These are phyloP conservation scores for Stratiomys singularior DNA, from an alignment of 2,888 invertebrate genomes.

Conservation along the genomic window DNA sequence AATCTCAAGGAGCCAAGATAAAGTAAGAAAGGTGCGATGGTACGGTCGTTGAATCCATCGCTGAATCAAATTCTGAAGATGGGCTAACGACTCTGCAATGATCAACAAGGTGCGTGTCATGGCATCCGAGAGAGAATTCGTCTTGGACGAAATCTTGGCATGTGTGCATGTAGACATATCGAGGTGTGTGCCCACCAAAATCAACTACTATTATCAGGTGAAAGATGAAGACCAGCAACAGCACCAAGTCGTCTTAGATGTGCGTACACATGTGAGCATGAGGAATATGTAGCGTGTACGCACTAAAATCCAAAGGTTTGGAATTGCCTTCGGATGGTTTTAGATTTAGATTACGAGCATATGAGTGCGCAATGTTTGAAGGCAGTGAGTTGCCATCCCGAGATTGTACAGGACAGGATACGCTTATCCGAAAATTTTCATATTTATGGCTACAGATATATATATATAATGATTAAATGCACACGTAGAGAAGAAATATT, in stretches of 20 bases:
- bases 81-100: neutral
- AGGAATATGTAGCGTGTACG: constrained; percentile 21
- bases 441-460: no score
- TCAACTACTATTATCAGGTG: constrained; percentile 18
- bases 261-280: neutral
- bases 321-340: constrained; percentile 6
- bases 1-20: neutral
- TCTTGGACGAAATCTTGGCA: neutral
- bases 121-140: constrained; percentile 1
- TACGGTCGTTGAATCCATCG: neutral
- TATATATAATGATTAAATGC: no score
- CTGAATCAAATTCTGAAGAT: neutral
- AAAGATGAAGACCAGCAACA: constrained; percentile 26
- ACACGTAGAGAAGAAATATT: no score
- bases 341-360: constrained; percentile 14
- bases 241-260: neutral
- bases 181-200: neutral
- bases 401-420: no score
- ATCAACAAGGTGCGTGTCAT: constrained; percentile 2
- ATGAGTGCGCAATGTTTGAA: constrained; percentile 14
- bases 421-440: no score
- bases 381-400: no score
- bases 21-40: neutral
- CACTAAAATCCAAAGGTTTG: neutral
- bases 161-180: neutral